Percentiles rank a stretch among this genome's conserved stretches.
These are phyloP conservation scores for Cervus canadensis DNA, from an alignment of 2,113 vertebrate species.

Conservation along the genomic window DNA sequence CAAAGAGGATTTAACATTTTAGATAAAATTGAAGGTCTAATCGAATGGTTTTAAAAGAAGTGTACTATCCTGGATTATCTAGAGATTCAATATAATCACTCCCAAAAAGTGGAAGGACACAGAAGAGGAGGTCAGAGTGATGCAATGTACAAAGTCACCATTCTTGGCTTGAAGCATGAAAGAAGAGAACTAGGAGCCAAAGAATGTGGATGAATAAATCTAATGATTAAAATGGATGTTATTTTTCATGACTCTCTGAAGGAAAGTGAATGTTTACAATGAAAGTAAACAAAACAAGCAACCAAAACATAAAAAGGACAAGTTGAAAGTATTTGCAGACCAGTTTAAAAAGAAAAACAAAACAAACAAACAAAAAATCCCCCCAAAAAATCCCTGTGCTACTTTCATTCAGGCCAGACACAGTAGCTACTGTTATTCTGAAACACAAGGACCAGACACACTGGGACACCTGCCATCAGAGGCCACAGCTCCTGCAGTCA, in stretches of 20 bases:
- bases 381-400: rapidly evolving
- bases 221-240: background rate
- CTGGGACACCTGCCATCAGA: rapidly evolving
- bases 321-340: background rate
- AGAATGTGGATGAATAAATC: background rate
- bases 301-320: background rate
- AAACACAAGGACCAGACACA: background rate
- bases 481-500: background rate
- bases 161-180: background rate
- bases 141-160: background rate
- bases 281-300: background rate
- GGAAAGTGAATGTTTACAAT: background rate
- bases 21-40: background rate
- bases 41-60: background rate
- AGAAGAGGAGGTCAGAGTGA: background rate
- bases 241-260: background rate
- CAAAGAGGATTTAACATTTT: background rate
- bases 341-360: background rate
- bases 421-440: background rate
- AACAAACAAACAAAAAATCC: background rate
- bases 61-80: background rate
- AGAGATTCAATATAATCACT: background rate
- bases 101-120: background rate
- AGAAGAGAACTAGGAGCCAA: rapidly evolving
- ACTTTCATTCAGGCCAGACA: background rate